phyloP scores from a whole-genome alignment of 2,888 invertebrate species.

The Ellobium chinense region DNA sequence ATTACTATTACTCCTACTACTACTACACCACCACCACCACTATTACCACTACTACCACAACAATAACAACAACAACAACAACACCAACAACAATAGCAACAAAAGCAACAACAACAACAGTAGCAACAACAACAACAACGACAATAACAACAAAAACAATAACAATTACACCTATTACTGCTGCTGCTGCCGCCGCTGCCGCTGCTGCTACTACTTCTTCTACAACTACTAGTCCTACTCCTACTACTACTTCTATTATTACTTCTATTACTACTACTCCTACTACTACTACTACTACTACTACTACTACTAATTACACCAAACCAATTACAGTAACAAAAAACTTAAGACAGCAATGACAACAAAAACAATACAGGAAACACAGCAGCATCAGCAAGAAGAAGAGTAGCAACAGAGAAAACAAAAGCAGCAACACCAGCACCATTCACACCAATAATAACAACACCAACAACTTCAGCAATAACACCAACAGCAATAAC shows the following conservation, averaged over 20 bases:
- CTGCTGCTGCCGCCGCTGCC: background rate
- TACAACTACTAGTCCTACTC: slow-evolving; percentile 13
- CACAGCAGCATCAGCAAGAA: too few relatives aligned
- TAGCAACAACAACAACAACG: background rate
- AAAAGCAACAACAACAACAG: background rate
- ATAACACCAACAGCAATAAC: too few relatives aligned
- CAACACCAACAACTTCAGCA: too few relatives aligned
- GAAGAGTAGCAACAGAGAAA: too few relatives aligned
- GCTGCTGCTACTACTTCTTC: background rate
- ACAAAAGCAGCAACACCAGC: too few relatives aligned
- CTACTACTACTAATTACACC: slow-evolving; percentile 10
- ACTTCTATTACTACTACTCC: slow-evolving; percentile 16
- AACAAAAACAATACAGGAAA: too few relatives aligned
- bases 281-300: slow-evolving; percentile 10
- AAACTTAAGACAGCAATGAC: too few relatives aligned
- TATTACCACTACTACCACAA: background rate
- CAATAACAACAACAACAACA: background rate
- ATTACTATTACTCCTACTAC: background rate
- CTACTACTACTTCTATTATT: slow-evolving; percentile 17
- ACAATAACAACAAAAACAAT: background rate
- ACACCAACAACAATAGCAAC: background rate
- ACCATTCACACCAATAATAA: too few relatives aligned
- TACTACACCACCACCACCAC: background rate
- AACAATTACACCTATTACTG: background rate
- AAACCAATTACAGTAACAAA: background rate